Evolutionary conservation across 2,113 vertebrate genomes (phyloP), one percentile per base, ranked within the genome.

Genomic region (Dermatemys mawii): DNA sequence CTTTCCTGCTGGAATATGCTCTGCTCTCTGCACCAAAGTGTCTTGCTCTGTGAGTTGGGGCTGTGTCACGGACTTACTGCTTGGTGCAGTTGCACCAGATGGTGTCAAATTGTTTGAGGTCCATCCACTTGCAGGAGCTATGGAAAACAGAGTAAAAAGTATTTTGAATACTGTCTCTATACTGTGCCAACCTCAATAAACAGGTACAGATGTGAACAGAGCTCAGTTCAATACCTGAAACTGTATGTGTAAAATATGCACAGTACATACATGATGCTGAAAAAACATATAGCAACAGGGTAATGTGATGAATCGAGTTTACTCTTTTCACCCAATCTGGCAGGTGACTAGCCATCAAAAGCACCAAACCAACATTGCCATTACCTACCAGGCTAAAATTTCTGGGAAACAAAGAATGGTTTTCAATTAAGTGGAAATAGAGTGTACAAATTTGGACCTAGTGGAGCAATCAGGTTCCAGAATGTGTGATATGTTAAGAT

Each of bases 1-100:
- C 57, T 98, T 99, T 53, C 99, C 99, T 0, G 99, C 99, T 1
- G 99, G 99, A 87, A 99, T 99, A 92, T 99, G 99, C 94, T 99
- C 99, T 5, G 99, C 99, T 97, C 98, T 99, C 94, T 99, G 99
- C 84, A 99, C 98, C 90, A 99, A 84, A 0, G 98, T 98, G 96
- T 99, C 98, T 81, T 99, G 98, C 48, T 99, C 98, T 32, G 98
- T 97, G 14, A 98, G 98, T 81, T 98, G 98, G 70, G 98, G 96
- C 21, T 98, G 96, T 57, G 97, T 88, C 0, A 12, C 85, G 6
- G 97, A 93, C 44, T 98, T 97, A 83, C 93, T 96, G 12, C 95
- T 95, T 0, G 19, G 93, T 79, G 90, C 94, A 94, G 92, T 73
- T 86, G 53, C 96, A 96, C 91, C 97, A 85, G 94, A 87, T 49